Base-by-base conservation (phyloP, 92 coral and sea anemone species). In the Porites evermanni region DNA sequence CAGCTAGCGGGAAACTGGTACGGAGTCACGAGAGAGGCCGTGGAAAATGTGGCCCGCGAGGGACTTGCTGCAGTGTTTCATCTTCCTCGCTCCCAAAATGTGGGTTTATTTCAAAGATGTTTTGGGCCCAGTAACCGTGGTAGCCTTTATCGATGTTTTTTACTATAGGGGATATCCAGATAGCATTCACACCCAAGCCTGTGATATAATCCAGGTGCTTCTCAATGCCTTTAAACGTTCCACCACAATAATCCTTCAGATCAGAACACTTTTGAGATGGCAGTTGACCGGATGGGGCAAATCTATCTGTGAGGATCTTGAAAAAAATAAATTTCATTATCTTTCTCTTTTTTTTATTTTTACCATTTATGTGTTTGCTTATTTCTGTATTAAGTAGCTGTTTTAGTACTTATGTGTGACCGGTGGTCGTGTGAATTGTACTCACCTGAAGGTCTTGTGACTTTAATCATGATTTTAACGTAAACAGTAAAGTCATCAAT, bases 31-130 rank as follows among this genome's bases (percentile, higher is more conserved):
- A 86, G 99, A 68, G 96, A 96, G 13, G 96, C 98, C 19, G 78
- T 94, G 7, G 99, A 96, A 72, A 82, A 85, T 12, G 99, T 96
- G 51, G 99, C 99, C 18, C 89, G 99, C 24, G 96, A 93, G 74
- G 99, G 99, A 47, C 89, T 97, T 23, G 99, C 99, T 18, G 98
- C 98, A 11, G 95, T 95, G 10, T 88, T 97, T 64, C 96, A 93
- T 68, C 96, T 64, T 91, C 91, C 77, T 79, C 79, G 66, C 89
- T 89, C 38, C 97, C 95, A 79, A 94, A 91, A 83, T 86, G 93
- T 2, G 93, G 88, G 81, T 94, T 88, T 50, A 94, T 94, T 80
- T 94, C 82, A 79, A 72, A 94, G 75, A 94, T 89, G 74, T 94
- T 69, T 26, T 92, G 93, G 12, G 95, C 95, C 98, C 98, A 94